These are phyloP conservation scores for Ochotona princeps DNA, from an alignment of 2,113 vertebrate species.

Conservation along the genomic window DNA sequence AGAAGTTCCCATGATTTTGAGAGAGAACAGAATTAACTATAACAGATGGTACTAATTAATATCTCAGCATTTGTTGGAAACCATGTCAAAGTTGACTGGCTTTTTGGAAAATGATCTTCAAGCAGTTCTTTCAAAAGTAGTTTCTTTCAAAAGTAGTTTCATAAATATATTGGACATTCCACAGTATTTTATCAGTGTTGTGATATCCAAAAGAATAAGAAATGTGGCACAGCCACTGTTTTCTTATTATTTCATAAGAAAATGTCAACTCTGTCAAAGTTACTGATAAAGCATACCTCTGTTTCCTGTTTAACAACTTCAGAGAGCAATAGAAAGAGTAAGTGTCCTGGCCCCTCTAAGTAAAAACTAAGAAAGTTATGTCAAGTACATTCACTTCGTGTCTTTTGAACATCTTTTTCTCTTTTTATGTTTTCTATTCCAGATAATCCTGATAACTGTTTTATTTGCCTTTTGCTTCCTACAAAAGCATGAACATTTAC, in stretches of 20 bases:
- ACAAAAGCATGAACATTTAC: background rate
- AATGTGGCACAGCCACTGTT: background rate
- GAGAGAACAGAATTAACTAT: background rate
- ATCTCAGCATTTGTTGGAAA: constrained; percentile 30
- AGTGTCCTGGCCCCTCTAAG: background rate
- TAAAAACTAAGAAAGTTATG: background rate
- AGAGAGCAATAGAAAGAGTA: background rate
- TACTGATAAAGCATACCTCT: background rate
- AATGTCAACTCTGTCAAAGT: background rate
- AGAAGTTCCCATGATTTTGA: constrained; percentile 18
- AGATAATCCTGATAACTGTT: background rate
- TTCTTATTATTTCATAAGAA: background rate
- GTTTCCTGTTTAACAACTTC: background rate
- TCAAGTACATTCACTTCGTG: constrained; percentile 8
- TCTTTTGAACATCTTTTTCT: constrained; percentile 21
- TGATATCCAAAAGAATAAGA: constrained; percentile 19
- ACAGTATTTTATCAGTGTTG: background rate
- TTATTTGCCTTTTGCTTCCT: background rate
- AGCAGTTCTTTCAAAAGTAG: constrained; percentile 26
- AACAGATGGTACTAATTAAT: constrained; percentile 61
- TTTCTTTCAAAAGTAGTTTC: no score
- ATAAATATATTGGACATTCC: background rate
- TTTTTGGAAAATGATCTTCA: constrained; percentile 41
- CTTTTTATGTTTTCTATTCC: background rate
- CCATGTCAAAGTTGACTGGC: constrained; percentile 53